Evolutionary conservation across 53 echinoderm and acorn worm species (phyloP).

Genomic region (Astropecten irregularis): DNA sequence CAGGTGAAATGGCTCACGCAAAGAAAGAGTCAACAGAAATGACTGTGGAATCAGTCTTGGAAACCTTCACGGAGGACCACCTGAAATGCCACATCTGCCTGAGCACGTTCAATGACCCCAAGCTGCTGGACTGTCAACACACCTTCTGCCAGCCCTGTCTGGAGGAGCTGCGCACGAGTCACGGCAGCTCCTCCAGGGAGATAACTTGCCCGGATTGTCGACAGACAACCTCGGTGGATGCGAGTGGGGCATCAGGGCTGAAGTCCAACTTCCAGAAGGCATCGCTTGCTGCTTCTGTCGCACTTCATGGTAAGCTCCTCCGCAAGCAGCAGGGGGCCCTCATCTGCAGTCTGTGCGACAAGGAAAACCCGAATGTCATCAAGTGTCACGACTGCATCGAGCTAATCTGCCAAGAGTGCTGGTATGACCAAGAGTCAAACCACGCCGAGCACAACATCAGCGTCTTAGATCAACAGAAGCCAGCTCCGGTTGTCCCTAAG

Average conservation of each 20-base stretch:
- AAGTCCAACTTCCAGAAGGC: neutral
- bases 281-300: neutral
- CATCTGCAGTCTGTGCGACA: neutral
- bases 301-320: neutral
- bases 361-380: neutral
- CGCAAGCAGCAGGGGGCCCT: neutral
- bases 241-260: neutral
- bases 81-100: conserved; percentile 22
- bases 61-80: neutral
- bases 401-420: conserved; percentile 24
- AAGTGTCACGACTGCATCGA: neutral
- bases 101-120: neutral
- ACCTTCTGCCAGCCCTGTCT: conserved; percentile 28
- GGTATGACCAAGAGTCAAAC: neutral
- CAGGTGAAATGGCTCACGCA: neutral
- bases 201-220: neutral
- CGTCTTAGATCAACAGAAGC: neutral
- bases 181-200: neutral
- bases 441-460: neutral
- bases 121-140: neutral
- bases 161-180: neutral
- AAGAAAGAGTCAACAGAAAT: neutral
- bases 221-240: neutral
- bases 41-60: neutral
- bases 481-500: neutral